Evolutionary conservation across 2,888 invertebrate species (phyloP).

Genomic region (Cabera pusaria): DNA sequence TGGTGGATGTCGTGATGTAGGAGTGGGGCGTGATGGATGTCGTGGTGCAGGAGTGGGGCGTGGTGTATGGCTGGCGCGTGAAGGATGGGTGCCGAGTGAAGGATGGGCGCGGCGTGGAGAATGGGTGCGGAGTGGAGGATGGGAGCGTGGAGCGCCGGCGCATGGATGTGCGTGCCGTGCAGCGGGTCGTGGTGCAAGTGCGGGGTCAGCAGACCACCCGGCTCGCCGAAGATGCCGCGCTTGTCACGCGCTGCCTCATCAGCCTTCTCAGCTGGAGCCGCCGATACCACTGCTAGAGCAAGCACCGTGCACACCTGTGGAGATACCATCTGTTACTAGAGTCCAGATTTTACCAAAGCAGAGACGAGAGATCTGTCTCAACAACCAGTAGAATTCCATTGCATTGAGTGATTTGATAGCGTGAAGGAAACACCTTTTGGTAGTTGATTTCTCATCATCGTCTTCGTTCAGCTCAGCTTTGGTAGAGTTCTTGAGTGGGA

Average conservation of each 20-base stretch:
- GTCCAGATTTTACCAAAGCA: too few relatives aligned
- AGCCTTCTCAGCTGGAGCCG: slow-evolving; percentile 27
- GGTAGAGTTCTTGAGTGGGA: too few relatives aligned
- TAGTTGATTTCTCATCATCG: too few relatives aligned
- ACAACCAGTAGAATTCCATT: too few relatives aligned
- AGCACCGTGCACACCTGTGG: slow-evolving; percentile 48
- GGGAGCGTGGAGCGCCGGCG: slow-evolving; percentile 14
- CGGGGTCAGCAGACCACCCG: slow-evolving; percentile 42
- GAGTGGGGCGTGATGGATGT: slow-evolving; percentile 19
- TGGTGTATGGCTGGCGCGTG: slow-evolving; percentile 24
- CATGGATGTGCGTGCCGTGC: slow-evolving; percentile 23
- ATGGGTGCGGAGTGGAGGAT: slow-evolving; percentile 15
- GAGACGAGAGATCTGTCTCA: too few relatives aligned
- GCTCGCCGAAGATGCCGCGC: slow-evolving; percentile 56
- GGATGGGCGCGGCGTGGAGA: slow-evolving; percentile 20
- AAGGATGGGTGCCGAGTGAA: slow-evolving; percentile 5
- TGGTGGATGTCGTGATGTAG: slow-evolving; percentile 14
- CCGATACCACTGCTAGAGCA: slow-evolving; percentile 43
- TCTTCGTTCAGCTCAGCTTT: too few relatives aligned
- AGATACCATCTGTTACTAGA: too few relatives aligned
- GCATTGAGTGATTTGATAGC: too few relatives aligned
- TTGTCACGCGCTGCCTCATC: slow-evolving; percentile 44
- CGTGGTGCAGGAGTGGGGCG: slow-evolving; percentile 23
- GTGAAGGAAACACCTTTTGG: too few relatives aligned
- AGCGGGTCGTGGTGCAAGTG: slow-evolving; percentile 31